Percentiles rank a stretch among this genome's conserved stretches.
These are phyloP conservation scores for Xiphorhynchus elegans DNA, from an alignment of 2,113 vertebrate genomes.

Conservation along the genomic window DNA sequence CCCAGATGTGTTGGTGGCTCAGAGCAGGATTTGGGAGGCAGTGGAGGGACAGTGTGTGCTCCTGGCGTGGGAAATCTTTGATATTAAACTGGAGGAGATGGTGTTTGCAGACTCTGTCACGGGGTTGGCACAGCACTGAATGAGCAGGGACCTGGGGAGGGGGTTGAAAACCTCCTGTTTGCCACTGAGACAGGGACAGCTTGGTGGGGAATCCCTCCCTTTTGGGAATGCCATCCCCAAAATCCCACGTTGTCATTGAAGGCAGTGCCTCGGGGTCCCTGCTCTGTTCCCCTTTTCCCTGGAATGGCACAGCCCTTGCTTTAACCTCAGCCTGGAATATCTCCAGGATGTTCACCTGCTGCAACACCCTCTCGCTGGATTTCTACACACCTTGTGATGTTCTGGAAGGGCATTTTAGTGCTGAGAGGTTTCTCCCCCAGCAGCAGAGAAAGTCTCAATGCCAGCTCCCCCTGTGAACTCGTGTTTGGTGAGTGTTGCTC, in stretches of 20 bases:
- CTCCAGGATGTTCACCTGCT: background rate
- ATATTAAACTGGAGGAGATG: background rate
- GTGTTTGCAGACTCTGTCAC: background rate
- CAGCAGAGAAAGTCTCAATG: background rate
- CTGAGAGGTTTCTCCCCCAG: too few relatives aligned
- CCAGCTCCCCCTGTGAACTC: background rate
- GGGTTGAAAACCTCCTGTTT: background rate
- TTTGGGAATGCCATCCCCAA: fast-evolving
- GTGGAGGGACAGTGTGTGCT: fast-evolving
- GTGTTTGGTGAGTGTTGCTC: background rate
- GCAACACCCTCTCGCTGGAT: fast-evolving
- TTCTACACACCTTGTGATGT: background rate
- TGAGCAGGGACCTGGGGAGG: background rate
- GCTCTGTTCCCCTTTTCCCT: background rate
- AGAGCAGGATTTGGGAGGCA: background rate
- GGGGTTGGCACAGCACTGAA: background rate
- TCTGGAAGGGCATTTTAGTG: too few relatives aligned
- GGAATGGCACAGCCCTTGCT: background rate
- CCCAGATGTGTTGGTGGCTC: background rate
- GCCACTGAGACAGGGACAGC: background rate
- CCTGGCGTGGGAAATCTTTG: fast-evolving
- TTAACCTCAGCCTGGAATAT: background rate
- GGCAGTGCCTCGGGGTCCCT: background rate
- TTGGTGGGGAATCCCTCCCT: background rate
- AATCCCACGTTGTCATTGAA: fast-evolving